Conservation (phyloP, 1,140 invertebrate genomes). For the Drosophila pectinifera region DNA sequence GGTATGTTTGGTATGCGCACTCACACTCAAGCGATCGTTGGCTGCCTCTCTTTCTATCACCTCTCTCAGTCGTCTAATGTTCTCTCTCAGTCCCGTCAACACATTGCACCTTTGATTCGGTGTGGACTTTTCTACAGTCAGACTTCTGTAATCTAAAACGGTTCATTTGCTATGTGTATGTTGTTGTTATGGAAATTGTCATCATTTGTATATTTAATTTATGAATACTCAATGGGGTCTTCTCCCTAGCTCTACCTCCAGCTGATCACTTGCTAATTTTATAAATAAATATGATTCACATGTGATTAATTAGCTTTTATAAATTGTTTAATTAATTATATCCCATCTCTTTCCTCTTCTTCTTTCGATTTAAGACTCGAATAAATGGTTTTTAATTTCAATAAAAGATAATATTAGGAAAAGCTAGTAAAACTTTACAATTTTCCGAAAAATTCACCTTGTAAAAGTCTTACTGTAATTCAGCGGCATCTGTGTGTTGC, state of each 20-base stretch:
- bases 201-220: conserved; percentile 11
- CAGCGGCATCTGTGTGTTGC: conserved; percentile 4
- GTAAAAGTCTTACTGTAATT: conserved; percentile 4
- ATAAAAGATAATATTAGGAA: no score
- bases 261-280: conserved; percentile 2
- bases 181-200: conserved; percentile 3
- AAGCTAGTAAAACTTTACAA: background rate
- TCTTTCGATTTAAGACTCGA: no score
- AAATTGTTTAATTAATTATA: no score
- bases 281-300: background rate
- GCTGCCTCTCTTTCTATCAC: background rate
- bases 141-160: conserved; percentile 5
- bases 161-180: background rate
- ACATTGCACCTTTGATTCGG: conserved; percentile 15
- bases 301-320: background rate
- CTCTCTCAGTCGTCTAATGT: conserved; percentile 7
- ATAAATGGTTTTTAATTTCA: no score
- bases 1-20: conserved; percentile 63
- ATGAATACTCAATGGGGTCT: conserved; percentile 1
- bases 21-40: conserved; percentile 12
- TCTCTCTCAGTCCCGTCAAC: conserved; percentile 14
- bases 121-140: conserved; percentile 6
- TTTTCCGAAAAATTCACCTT: background rate
- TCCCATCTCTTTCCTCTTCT: no score
- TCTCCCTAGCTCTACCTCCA: no score